Evolutionary conservation across 2,113 vertebrate genomes (phyloP).

Genomic region (Narcine bancroftii): DNA sequence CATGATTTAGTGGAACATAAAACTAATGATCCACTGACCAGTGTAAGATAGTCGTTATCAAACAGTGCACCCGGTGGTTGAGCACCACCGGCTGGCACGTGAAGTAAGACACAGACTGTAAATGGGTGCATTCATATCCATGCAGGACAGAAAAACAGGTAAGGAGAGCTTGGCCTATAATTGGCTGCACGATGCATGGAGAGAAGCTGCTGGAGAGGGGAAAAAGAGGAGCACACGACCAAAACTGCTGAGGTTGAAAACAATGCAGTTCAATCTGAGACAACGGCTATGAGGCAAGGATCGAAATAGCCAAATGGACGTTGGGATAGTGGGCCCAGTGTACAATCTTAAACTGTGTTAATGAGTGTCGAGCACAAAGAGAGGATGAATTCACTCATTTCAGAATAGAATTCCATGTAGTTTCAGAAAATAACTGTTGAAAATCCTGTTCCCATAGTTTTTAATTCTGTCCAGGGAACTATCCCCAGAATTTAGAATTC

Average conservation of each 20-base stretch:
- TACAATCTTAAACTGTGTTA: too few relatives aligned
- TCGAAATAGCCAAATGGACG: too few relatives aligned
- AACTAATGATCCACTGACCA: not conserved
- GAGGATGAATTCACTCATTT: too few relatives aligned
- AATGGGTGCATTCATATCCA: not conserved
- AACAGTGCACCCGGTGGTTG: not conserved
- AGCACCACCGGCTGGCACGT: not conserved
- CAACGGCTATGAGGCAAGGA: not conserved
- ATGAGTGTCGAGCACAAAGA: too few relatives aligned
- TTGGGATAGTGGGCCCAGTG: too few relatives aligned
- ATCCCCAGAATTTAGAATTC: too few relatives aligned
- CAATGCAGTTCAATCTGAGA: not conserved
- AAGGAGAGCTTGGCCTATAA: not conserved
- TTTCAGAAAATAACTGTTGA: too few relatives aligned
- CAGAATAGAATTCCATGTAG: too few relatives aligned
- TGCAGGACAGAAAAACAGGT: not conserved
- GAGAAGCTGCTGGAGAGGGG: not conserved
- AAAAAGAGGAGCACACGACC: not conserved
- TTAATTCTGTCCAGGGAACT: too few relatives aligned
- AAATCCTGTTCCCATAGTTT: too few relatives aligned
- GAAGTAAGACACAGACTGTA: not conserved
- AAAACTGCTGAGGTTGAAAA: not conserved
- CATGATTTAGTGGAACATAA: slow-evolving; percentile 19
- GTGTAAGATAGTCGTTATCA: not conserved
- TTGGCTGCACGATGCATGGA: not conserved